Evolutionary conservation across 2,888 invertebrate genomes (phyloP), one percentile per base, ranked within the genome.

Genomic region (Periphyllus acericola): DNA sequence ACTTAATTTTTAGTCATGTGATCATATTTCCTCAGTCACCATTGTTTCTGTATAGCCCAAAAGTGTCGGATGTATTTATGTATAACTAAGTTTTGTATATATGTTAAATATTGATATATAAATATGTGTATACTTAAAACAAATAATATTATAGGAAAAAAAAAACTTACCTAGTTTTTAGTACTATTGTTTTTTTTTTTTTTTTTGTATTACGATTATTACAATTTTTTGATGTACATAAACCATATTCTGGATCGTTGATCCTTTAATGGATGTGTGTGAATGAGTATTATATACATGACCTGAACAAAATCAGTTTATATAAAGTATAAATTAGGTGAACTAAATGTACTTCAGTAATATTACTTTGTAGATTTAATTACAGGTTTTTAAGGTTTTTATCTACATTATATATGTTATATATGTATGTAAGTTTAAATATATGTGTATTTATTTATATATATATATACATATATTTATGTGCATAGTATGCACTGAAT

Each of bases 271-370:
- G 40, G 40, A 87, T 46, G 74, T 81, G 74, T 86, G 60, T 80
- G 75, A 36, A 80, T 55, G 72, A 79, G 72, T 74, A 87, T 87
- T 74, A 74, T 84, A 81, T 87, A 87, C 86, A 86, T 80, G 79
- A 86, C 87, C 81, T 87, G 87, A 87, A 87, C 87, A 89, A 89
- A 89, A 86, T 89, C 79, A 80, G 74, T 86, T 85, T 74, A 86
- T 85, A 85, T 89, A 79, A 89, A 85, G 85, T 89, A 89, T 79
- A 89, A 89, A 78, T 78, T 89, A 84, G 74, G 25, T 86, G 52
- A 80, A 80, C 14, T 72, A 85, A 71, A 88, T 83, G 86, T 89
- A 85, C 83, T 85, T 89, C 72, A 89, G 34, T 89, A 89, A 79
- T 80, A 78, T 83, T 85, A 89, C 72, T 89, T 85, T 79, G 72